Evolutionary conservation across 2,888 invertebrate species (phyloP).

Genomic region (Embidobia sp.): DNA sequence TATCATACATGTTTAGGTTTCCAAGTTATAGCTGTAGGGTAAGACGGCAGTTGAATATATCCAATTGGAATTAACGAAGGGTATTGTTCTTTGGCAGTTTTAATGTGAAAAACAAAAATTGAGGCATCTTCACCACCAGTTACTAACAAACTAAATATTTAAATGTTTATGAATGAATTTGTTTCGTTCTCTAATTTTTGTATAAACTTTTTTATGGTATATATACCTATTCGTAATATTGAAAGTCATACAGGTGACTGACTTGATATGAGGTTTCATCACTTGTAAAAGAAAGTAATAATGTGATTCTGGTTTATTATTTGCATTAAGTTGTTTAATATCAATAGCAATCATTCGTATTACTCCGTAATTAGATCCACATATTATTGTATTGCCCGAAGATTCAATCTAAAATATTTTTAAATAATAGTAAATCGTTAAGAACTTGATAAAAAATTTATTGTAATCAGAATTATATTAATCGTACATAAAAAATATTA

Average conservation of each 20-base stretch:
- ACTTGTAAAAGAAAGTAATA: constrained; percentile 75
- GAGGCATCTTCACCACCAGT: constrained; percentile 87
- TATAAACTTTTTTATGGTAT: too few relatives aligned
- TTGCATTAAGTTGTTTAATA: constrained; percentile 50
- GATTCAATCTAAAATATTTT: constrained; percentile 84
- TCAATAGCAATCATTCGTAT: constrained; percentile 83
- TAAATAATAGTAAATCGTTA: neutral
- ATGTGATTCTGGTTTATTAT: constrained; percentile 53
- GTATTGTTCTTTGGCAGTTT: constrained; percentile 70
- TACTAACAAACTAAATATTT: constrained; percentile 84
- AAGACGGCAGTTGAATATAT: constrained; percentile 85
- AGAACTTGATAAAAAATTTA: too few relatives aligned
- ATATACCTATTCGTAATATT: constrained; percentile 81
- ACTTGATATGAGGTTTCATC: constrained; percentile 86
- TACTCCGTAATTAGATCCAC: constrained; percentile 88
- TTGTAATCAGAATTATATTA: too few relatives aligned
- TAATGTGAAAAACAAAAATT: constrained; percentile 86
- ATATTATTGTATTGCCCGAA: constrained; percentile 85
- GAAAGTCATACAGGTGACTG: constrained; percentile 85
- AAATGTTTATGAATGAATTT: too few relatives aligned
- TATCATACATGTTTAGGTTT: constrained; percentile 83
- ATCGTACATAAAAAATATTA: too few relatives aligned
- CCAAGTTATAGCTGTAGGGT: constrained; percentile 87
- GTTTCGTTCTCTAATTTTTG: too few relatives aligned
- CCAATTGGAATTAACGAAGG: constrained; percentile 86